Evolutionary conservation across 2,888 invertebrate species (phyloP).

Genomic region (Ptilodon capucinus): DNA sequence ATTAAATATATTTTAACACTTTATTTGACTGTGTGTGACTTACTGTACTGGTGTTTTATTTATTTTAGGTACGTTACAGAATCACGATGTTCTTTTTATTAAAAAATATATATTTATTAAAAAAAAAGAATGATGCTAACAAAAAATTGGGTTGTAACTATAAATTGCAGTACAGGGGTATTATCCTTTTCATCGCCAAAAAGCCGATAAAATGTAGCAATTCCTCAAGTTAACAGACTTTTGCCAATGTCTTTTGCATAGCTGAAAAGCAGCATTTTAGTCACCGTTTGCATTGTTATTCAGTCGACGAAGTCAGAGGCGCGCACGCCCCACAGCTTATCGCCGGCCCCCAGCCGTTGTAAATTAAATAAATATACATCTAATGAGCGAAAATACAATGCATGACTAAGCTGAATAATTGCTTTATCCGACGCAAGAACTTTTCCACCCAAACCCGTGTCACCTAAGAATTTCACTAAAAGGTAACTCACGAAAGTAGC

Average conservation of each 20-base stretch:
- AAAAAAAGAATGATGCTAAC: no score
- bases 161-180: slow-evolving; percentile 36
- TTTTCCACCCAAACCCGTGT: slow-evolving; percentile 23
- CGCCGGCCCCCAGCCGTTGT: slow-evolving; percentile 77
- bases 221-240: slow-evolving; percentile 33
- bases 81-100: no score
- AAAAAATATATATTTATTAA: no score
- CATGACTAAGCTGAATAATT: slow-evolving; percentile 78
- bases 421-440: slow-evolving; percentile 61
- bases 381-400: slow-evolving; percentile 81
- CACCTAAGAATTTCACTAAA: slow-evolving; percentile 4
- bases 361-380: slow-evolving; percentile 82
- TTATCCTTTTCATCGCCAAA: slow-evolving; percentile 39
- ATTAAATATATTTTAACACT: no score
- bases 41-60: no score
- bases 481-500: not conserved
- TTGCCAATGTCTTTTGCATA: slow-evolving; percentile 44
- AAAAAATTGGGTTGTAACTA: slow-evolving; percentile 6
- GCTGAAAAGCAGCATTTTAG: slow-evolving; percentile 66
- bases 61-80: no score
- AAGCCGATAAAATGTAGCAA: slow-evolving; percentile 48
- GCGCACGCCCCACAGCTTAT: slow-evolving; percentile 79
- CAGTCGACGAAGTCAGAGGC: slow-evolving; percentile 67
- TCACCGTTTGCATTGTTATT: slow-evolving; percentile 75
- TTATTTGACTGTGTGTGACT: no score